These are phyloP conservation scores for Xylocopa sonorina DNA, from an alignment of 1,140 invertebrate species.

Conservation along the genomic window DNA sequence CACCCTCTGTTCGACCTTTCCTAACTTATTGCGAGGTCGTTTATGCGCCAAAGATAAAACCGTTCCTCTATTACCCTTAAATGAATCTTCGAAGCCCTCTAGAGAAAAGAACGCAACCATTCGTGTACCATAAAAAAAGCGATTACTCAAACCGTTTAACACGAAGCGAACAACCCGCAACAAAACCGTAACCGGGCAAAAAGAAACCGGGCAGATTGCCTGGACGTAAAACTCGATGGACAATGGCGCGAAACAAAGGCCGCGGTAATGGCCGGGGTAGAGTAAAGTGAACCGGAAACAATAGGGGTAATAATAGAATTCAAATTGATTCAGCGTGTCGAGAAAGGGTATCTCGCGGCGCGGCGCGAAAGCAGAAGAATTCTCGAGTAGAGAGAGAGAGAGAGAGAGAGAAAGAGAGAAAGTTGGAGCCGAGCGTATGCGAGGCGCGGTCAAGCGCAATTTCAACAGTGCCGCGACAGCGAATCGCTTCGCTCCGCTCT, in stretches of 20 bases:
- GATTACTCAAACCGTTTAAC: too few relatives aligned
- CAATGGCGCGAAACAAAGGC: neutral
- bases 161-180: too few relatives aligned
- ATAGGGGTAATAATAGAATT: constrained; percentile 18
- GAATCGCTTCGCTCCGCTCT: constrained; percentile 60
- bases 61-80: too few relatives aligned
- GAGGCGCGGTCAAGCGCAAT: constrained; percentile 46
- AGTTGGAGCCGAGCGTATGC: neutral
- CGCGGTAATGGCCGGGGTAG: neutral
- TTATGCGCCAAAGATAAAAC: too few relatives aligned
- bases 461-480: constrained; percentile 56
- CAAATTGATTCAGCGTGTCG: constrained; percentile 16
- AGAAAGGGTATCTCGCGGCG: neutral
- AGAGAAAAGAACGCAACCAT: too few relatives aligned
- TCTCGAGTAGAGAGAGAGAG: too few relatives aligned
- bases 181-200: neutral
- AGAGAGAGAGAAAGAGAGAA: too few relatives aligned
- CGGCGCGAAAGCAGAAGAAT: neutral
- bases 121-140: too few relatives aligned
- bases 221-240: neutral
- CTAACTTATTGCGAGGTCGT: too few relatives aligned
- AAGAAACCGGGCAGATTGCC: neutral
- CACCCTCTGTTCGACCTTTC: too few relatives aligned
- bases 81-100: too few relatives aligned
- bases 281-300: constrained; percentile 29